These are phyloP conservation scores for Cyprinodon tularosa DNA, from an alignment of 2,113 vertebrate species.

Conservation along the genomic window DNA sequence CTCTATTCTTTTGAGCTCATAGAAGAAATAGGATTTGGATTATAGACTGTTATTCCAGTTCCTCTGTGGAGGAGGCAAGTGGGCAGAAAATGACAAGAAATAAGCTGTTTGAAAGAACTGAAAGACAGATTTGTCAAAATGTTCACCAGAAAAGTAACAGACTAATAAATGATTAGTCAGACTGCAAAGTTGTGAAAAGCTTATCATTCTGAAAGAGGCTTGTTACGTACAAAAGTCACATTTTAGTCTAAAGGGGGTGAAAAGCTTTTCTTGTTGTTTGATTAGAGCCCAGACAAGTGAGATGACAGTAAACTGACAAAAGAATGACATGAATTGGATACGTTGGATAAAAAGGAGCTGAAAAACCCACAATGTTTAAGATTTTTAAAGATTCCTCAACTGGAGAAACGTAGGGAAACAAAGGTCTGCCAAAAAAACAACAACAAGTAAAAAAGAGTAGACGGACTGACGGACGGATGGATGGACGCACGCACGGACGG, in stretches of 20 bases:
- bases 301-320: background rate
- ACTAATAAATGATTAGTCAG: conserved; percentile 47
- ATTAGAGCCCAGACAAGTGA: background rate
- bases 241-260: background rate
- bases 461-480: too few species aligned
- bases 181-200: conserved; percentile 21
- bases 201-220: conserved; percentile 13
- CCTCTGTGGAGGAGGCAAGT: conserved; percentile 11
- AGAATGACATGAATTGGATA: background rate
- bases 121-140: conserved; percentile 34
- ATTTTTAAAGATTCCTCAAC: background rate
- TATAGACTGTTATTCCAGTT: conserved; percentile 58
- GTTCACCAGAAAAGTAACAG: conserved; percentile 6
- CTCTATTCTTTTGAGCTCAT: conserved; percentile 38
- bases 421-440: too few species aligned
- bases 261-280: background rate
- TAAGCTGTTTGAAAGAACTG: conserved; percentile 10
- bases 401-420: background rate
- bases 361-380: background rate
- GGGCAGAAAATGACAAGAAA: background rate
- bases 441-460: too few species aligned
- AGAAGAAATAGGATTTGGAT: conserved; percentile 46
- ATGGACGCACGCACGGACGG: too few species aligned
- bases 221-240: background rate
- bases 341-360: too few species aligned